These are phyloP conservation scores for Crocuta crocuta DNA, from an alignment of 2,113 vertebrate genomes.

Conservation along the genomic window DNA sequence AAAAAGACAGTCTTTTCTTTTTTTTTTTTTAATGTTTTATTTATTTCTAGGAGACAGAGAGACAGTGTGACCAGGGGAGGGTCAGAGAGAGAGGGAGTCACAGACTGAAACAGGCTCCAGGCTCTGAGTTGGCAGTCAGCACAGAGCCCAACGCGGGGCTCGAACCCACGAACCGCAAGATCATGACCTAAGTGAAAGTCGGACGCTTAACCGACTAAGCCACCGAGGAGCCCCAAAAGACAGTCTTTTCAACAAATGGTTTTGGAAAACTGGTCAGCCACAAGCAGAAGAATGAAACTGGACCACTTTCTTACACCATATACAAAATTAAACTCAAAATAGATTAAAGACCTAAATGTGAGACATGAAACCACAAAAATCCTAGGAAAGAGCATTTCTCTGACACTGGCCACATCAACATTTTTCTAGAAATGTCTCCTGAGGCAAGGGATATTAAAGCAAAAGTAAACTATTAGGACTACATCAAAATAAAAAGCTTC, in stretches of 20 bases:
- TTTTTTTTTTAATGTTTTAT: too few relatives aligned
- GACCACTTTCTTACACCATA: not conserved
- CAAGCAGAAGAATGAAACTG: not conserved
- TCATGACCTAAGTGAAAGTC: too few relatives aligned
- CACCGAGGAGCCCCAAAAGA: not conserved
- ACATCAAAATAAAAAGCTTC: not conserved
- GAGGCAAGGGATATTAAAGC: not conserved
- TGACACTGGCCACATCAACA: not conserved
- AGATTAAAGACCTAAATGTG: not conserved
- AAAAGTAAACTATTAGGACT: not conserved
- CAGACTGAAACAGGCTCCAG: too few relatives aligned
- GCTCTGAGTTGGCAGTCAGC: too few relatives aligned
- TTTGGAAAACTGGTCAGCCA: not conserved
- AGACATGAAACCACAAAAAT: not conserved
- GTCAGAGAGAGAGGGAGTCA: too few relatives aligned
- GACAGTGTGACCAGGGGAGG: too few relatives aligned
- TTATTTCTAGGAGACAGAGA: too few relatives aligned
- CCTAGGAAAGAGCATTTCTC: not conserved
- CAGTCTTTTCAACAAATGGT: not conserved
- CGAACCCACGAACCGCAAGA: too few relatives aligned
- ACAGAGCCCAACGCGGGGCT: too few relatives aligned
- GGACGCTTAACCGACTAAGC: too few relatives aligned
- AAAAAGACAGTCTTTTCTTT: not conserved
- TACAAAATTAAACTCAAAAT: not conserved
- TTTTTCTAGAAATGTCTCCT: too few relatives aligned